Conservation (phyloP, 2,888 invertebrate genomes). For the Labia minor region DNA sequence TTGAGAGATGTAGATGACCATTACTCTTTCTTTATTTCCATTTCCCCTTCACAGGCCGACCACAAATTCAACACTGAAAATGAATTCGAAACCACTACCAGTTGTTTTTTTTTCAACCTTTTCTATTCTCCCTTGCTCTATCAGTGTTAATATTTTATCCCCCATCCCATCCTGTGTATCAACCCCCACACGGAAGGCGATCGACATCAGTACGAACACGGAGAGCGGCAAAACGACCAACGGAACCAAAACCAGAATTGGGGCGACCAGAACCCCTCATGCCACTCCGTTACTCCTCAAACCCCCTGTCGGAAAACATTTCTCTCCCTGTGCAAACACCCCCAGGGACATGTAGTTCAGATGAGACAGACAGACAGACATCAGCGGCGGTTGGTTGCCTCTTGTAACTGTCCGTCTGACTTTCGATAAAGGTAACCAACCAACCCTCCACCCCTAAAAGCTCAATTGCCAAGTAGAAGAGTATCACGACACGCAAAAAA, state of each 20-base stretch:
- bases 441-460: too few relatives aligned
- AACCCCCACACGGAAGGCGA: background rate
- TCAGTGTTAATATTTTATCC: background rate
- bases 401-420: background rate
- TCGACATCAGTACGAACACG: background rate
- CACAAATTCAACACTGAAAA: background rate
- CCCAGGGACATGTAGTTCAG: background rate
- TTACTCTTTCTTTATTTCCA: too few relatives aligned
- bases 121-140: background rate
- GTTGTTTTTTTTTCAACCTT: background rate
- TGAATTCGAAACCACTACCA: background rate
- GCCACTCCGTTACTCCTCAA: too few relatives aligned
- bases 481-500: background rate
- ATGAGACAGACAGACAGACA: conserved; percentile 13
- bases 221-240: background rate
- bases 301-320: background rate
- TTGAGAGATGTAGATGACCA: too few relatives aligned
- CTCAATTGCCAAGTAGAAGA: too few relatives aligned
- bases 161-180: background rate
- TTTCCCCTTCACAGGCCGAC: too few relatives aligned
- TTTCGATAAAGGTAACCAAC: background rate
- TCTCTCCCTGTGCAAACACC: background rate
- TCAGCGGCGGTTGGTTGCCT: conserved; percentile 7
- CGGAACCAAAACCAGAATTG: conserved; percentile 1
- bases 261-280: too few relatives aligned